Evolutionary conservation across 1,140 invertebrate genomes (phyloP).

Genomic region (Mylabris phalerata): DNA sequence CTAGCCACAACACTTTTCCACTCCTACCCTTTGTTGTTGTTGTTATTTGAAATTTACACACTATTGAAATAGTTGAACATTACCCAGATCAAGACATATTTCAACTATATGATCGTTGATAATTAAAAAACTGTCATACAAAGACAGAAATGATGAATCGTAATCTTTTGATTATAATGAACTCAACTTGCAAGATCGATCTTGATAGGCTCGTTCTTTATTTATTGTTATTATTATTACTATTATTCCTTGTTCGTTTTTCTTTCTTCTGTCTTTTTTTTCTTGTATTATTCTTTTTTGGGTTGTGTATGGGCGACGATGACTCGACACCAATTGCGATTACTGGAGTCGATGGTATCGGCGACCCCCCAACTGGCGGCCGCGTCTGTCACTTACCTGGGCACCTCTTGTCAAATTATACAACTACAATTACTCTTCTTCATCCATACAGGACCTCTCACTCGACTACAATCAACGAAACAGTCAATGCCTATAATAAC

Average conservation of each 20-base stretch:
- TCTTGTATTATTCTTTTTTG: too few species aligned
- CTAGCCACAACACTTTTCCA: neutral
- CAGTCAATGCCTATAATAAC: conserved; percentile 1
- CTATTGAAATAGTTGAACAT: neutral
- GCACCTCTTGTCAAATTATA: conserved; percentile 39
- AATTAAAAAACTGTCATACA: conserved; percentile 5
- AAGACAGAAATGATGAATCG: too few species aligned
- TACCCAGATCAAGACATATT: neutral
- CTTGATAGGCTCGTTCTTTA: too few species aligned
- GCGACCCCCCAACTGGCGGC: conserved; percentile 35
- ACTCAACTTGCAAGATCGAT: too few species aligned
- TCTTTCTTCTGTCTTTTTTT: too few species aligned
- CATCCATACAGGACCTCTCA: conserved; percentile 3
- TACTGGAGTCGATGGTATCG: conserved; percentile 34
- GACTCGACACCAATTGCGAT: conserved; percentile 35
- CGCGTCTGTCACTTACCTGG: conserved; percentile 38
- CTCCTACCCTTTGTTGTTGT: neutral
- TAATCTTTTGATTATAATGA: too few species aligned
- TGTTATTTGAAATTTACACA: neutral
- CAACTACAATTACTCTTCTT: conserved; percentile 35
- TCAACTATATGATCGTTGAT: conserved; percentile 4
- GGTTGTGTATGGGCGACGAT: conserved; percentile 16
- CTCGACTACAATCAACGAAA: too few species aligned
- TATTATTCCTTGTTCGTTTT: too few species aligned
- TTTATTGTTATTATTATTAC: too few species aligned